Conservation (phyloP, 1,140 invertebrate species). For the Lepidurus arcticus region DNA sequence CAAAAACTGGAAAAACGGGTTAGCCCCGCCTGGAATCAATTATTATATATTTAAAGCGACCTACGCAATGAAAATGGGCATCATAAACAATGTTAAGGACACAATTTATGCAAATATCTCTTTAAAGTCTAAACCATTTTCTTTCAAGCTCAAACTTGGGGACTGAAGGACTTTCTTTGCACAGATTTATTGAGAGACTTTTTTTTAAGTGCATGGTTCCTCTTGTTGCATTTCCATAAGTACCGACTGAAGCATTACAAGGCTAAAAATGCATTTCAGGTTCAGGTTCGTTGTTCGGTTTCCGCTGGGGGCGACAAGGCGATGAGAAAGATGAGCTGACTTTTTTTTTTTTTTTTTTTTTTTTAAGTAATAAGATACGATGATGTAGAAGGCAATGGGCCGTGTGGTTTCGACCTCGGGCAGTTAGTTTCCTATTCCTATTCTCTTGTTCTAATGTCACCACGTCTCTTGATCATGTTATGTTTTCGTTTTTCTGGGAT, state of each 20-base stretch:
- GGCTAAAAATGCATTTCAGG: background rate
- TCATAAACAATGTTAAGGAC: too few species aligned
- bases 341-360: background rate
- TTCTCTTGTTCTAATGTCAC: background rate
- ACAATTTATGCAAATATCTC: too few species aligned
- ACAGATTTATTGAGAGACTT: too few species aligned
- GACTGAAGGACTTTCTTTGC: too few species aligned
- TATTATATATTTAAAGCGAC: too few species aligned
- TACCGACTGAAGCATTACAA: background rate
- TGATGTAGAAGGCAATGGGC: background rate
- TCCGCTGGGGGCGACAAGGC: background rate
- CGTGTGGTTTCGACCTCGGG: conserved; percentile 12
- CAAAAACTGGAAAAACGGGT: background rate
- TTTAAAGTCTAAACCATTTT: too few species aligned
- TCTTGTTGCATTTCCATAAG: background rate
- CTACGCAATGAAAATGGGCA: too few species aligned
- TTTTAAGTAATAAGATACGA: background rate
- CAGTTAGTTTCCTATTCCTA: background rate
- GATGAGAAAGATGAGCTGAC: background rate
- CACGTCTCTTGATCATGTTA: background rate
- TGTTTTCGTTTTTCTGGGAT: background rate
- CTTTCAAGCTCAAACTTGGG: too few species aligned
- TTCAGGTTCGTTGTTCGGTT: conserved; percentile 11
- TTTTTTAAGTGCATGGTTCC: too few species aligned
- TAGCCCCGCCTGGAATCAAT: too few species aligned